Base-by-base conservation (phyloP, 2,888 invertebrate species). In the Dermolepida albohirtum region DNA sequence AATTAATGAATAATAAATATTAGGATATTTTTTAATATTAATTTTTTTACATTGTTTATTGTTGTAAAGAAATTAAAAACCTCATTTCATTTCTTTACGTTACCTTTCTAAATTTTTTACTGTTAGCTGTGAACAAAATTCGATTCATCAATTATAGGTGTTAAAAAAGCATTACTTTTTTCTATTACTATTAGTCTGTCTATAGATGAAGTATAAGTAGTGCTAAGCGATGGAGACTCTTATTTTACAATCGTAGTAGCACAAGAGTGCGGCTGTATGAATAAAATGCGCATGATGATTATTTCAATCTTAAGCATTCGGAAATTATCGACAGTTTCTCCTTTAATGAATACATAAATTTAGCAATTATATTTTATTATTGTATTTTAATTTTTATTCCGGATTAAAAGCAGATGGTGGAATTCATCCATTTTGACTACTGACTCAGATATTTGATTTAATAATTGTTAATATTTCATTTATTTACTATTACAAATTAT, bases 151-250 rank as follows among this genome's bases (percentile, higher is more conserved):
- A 54, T 47, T 40, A 34, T 64, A 64, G 52, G 49, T 59, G 51
- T 51, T 66, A 40, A 50, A 55, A 54, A 43, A 55, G 49, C 14
- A 51, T 50, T 47, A 17, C 41, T 57, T 41, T 40, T 57, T 40
- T 14, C 34, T n/a, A 39, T 27, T 54, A 54, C 11, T 54, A 52
- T n/a, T 14, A 12, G 6, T 54, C 34, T 52, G 39, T 54, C 40
- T 34, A 54, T 34, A 39, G 54, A 54, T 27, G n/a, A 54, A 34
- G 14, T 40, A n/a, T 54, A 67, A 73, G 72, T 76, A 77, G 76
- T 74, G 74, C 57, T 79, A 76, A 78, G 78, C 79, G 76, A 76
- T 77, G 78, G 78, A 79, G 79, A 79, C 80, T 51, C 17, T 67
- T 67, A 55, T 64, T 68, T 64, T 68, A 64, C 64, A 68, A 67